phyloP scores from a whole-genome alignment of 2,113 vertebrate genomes.

The Mystacornis crossleyi region DNA sequence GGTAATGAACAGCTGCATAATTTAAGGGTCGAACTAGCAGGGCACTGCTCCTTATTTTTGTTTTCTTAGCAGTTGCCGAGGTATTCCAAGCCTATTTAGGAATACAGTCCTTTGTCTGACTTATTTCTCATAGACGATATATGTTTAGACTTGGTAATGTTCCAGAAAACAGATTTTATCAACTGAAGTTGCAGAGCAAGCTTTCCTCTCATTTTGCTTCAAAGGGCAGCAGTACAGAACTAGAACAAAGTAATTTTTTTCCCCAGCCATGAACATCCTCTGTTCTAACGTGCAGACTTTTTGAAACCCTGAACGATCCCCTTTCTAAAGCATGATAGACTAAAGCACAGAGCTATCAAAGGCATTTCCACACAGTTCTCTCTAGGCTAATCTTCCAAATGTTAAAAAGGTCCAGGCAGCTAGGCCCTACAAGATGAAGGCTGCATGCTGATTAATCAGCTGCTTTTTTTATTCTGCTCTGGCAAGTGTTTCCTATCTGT shows the following conservation, averaged over 20 bases:
- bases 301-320: slow-evolving; percentile 46
- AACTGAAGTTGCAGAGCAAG: slow-evolving; percentile 65
- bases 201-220: slow-evolving; percentile 74
- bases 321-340: slow-evolving; percentile 67
- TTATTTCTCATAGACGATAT: slow-evolving; percentile 69
- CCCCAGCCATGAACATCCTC: slow-evolving; percentile 57
- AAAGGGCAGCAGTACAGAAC: slow-evolving; percentile 69
- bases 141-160: slow-evolving; percentile 65
- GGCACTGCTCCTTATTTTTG: slow-evolving; percentile 68
- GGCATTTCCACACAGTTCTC: slow-evolving; percentile 69
- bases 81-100: slow-evolving; percentile 67
- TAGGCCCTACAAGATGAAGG: slow-evolving; percentile 69
- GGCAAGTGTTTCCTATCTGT: slow-evolving; percentile 69
- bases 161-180: slow-evolving; percentile 77
- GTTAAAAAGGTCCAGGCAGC: slow-evolving; percentile 52
- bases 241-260: slow-evolving; percentile 68
- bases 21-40: slow-evolving; percentile 72
- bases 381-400: slow-evolving; percentile 65
- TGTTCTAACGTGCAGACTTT: slow-evolving; percentile 59
- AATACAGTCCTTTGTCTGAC: slow-evolving; percentile 65
- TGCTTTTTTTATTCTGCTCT: slow-evolving; percentile 65
- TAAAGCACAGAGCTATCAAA: slow-evolving; percentile 76
- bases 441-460: slow-evolving; percentile 76
- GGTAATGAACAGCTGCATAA: slow-evolving; percentile 81
- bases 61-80: slow-evolving; percentile 72